These are phyloP conservation scores for Amblyornis subalaris DNA, from an alignment of 2,113 vertebrate genomes.

Conservation along the genomic window DNA sequence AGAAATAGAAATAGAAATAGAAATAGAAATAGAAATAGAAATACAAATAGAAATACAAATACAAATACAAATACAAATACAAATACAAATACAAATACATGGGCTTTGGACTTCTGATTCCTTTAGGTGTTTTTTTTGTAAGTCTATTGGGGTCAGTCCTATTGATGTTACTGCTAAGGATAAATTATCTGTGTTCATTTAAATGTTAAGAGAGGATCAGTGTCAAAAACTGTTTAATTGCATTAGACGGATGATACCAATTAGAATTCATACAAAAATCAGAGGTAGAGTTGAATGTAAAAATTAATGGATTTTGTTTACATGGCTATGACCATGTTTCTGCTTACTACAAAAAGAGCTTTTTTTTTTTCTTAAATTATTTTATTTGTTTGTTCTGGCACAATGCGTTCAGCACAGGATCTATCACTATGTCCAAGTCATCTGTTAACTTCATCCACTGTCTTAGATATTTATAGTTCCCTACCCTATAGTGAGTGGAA, in stretches of 20 bases:
- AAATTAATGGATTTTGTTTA: background rate
- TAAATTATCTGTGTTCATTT: background rate
- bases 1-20: background rate
- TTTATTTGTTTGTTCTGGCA: slow-evolving; percentile 21
- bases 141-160: background rate
- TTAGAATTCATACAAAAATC: background rate
- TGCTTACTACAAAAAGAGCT: background rate
- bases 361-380: background rate
- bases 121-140: background rate
- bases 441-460: slow-evolving; percentile 51
- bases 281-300: background rate
- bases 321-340: background rate
- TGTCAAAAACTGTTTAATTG: background rate
- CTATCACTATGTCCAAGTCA: background rate
- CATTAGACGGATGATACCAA: background rate
- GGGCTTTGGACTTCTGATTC: background rate
- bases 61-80: too few species aligned
- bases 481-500: slow-evolving; percentile 58
- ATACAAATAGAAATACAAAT: background rate
- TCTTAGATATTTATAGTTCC: slow-evolving; percentile 56
- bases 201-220: background rate
- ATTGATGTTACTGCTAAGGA: background rate
- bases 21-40: background rate
- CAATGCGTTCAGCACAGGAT: background rate
- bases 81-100: too few species aligned